These are phyloP conservation scores for Rhingia rostrata DNA, from an alignment of 2,888 invertebrate species.

Conservation along the genomic window DNA sequence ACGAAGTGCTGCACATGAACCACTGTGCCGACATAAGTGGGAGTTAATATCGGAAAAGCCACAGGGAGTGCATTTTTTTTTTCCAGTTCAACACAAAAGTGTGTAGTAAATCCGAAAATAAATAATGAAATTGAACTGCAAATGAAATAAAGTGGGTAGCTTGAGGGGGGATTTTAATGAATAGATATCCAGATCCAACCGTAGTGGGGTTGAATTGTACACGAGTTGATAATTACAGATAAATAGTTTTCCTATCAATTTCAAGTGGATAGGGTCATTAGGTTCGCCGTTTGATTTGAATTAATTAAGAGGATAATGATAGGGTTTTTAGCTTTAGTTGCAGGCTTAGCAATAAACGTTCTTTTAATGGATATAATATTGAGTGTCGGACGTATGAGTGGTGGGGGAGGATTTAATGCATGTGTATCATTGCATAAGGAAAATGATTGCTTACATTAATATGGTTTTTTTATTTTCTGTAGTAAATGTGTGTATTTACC, in stretches of 20 bases:
- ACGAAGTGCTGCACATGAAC: not conserved
- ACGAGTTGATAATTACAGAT: constrained; percentile 59
- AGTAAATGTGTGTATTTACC: no score
- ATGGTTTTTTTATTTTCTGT: no score
- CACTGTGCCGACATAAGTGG: constrained; percentile 12
- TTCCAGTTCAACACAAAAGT: constrained; percentile 16
- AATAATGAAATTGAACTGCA: constrained; percentile 22
- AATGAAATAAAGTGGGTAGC: not conserved
- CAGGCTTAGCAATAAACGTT: not conserved
- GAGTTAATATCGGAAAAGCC: constrained; percentile 42
- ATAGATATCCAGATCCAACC: constrained; percentile 37
- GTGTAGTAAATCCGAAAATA: constrained; percentile 30
- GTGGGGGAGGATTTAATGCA: no score
- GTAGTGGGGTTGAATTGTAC: constrained; percentile 25
- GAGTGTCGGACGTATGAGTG: no score
- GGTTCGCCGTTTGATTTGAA: constrained; percentile 31
- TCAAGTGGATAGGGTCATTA: constrained; percentile 61
- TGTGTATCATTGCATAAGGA: no score
- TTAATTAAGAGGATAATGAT: constrained; percentile 27
- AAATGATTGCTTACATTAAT: no score
- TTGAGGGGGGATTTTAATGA: constrained; percentile 23
- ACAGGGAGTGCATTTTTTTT: not conserved
- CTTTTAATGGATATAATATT: no score
- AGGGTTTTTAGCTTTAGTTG: not conserved
- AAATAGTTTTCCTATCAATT: constrained; percentile 64